Base-by-base conservation (phyloP, 2,797 vertebrate species). In the Acipenser ruthenus region DNA sequence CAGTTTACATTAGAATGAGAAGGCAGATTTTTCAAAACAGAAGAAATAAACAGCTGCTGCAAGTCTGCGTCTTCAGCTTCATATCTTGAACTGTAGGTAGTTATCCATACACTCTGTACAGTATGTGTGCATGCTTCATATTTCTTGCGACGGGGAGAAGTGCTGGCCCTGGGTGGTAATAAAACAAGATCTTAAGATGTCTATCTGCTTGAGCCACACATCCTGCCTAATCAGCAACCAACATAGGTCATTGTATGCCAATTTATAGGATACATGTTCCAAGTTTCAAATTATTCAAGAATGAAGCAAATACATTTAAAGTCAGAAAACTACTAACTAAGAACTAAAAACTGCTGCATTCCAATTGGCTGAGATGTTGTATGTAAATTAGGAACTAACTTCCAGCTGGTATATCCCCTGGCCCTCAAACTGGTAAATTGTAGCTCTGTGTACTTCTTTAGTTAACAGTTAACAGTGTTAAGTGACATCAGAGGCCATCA, bases 101-200 rank as follows among this genome's bases (percentile, higher is more conserved):
- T 37, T 37, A 37, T 37, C 23, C 23, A 37, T 37, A 37, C 23
- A 37, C 23, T 37, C 23, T 1, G 37, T 37, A 18, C 15, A 18
- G 15, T 18, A 18, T 1, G 15, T 18, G 15, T 18, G 15, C 15
- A 18, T 18, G 23, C 65, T 51, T 61, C 64, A 47, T 67, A 63
- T 65, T 50, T 50, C 65, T 11, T 15, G 9, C 10, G 47, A 63
- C 49, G 8, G 49, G 9, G 50, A 50, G 58, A 62, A 66, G 65
- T 13, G 1, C 4, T 58, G 11, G 18, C 60, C 55, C 55, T 56
- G 8, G 67, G 67, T 64, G 61, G 65, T 68, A 71, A 73, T 69
- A 67, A 67, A 67, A 71, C 65, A 67, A 67, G 62, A 15, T 52
- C 65, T 64, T 50, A 55, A 63, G 70, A 73, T 68, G 71, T 65